Base-by-base conservation (phyloP, 2,797 vertebrate genomes). In the Cheirogaleus major region DNA sequence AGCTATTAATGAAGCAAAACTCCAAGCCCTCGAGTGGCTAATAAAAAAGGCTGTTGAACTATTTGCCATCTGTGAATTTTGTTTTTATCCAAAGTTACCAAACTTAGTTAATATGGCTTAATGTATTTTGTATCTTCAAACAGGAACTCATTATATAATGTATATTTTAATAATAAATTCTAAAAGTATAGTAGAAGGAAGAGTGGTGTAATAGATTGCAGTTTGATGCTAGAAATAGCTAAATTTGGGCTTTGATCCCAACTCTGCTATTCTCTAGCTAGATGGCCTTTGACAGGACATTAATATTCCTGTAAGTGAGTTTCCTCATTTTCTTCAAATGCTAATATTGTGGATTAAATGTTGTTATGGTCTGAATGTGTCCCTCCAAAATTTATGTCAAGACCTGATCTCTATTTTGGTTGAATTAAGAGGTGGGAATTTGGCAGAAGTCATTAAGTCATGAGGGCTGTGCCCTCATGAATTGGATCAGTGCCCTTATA, bases 61-160 rank as follows among this genome's bases (percentile, higher is more conserved):
- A 50, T 79, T 93, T 89, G 17, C 18, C 41, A 22, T 57, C 63
- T 76, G 12, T 20, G 63, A 4, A 17, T 50, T 92, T 78, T 69
- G 27, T n/a, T 81, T 94, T 43, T 50, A 88, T 23, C 5, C 48
- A 91, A 57, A 93, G 73, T 78, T 85, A 52, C 14, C 85, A 80
- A 85, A 69, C 30, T 25, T 76, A 79, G 48, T 50, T 59, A 57
- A 80, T 6, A 23, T 41, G 15, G 17, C 13, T 10, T 81, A 84
- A 73, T 23, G 72, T 41, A 72, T 70, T 78, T 95, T 25, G 72
- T 76, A 35, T 88, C 20, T 91, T 96, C 50, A 85, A 55, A 73
- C 2, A 41, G 8, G 43, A 91, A 50, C 9, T 0, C 25, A 30
- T 86, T 83, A 59, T 38, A 25, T 88, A 90, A 70, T 59, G 20